Evolutionary conservation across 2,113 vertebrate species (phyloP).

Genomic region (Pituophis catenifer): DNA sequence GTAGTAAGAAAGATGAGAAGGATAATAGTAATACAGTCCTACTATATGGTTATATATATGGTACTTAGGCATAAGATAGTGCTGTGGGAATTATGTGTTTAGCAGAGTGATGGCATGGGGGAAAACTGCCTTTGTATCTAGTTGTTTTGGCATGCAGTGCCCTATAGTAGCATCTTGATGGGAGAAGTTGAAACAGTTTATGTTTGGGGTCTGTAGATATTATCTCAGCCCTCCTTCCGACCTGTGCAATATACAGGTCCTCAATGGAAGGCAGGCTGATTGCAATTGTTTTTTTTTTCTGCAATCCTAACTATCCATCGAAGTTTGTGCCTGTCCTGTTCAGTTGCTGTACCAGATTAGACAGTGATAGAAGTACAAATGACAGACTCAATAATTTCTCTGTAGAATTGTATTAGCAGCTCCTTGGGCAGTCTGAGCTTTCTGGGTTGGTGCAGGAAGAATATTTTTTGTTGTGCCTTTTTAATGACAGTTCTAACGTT

Average conservation of each 20-base stretch:
- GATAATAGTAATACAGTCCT: background rate
- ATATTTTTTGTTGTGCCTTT: background rate
- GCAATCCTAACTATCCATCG: background rate
- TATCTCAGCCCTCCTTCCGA: background rate
- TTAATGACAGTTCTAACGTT: background rate
- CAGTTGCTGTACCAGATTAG: too few relatives aligned
- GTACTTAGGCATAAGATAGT: background rate
- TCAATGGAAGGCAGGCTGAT: background rate
- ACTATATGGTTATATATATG: background rate
- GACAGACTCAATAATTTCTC: background rate
- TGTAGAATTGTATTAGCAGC: background rate
- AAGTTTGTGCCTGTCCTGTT: background rate
- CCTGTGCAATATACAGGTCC: background rate
- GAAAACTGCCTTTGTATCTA: too few relatives aligned
- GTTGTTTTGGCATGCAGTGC: too few relatives aligned
- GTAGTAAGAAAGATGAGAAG: background rate
- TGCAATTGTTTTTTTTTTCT: background rate
- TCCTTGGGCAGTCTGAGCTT: background rate
- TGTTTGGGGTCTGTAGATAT: background rate
- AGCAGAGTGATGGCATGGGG: too few relatives aligned
- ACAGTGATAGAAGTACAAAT: background rate
- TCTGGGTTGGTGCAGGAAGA: background rate
- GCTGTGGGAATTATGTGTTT: too few relatives aligned
- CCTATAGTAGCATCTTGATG: too few relatives aligned
- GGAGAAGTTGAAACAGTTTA: background rate